phyloP scores from a whole-genome alignment of 2,113 vertebrate species.

The Rhinopithecus roxellana region DNA sequence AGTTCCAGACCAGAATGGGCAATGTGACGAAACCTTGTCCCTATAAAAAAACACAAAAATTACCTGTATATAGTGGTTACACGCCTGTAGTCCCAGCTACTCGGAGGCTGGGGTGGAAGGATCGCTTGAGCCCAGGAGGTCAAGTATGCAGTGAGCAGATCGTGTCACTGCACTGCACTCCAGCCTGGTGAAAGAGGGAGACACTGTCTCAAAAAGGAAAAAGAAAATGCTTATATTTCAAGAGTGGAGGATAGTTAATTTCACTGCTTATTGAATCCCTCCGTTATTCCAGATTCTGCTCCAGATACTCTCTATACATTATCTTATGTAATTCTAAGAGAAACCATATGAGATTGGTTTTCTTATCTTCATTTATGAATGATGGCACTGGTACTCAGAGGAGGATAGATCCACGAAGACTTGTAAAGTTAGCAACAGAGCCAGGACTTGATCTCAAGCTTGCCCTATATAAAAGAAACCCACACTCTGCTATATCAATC shows the following conservation, averaged over 20 bases:
- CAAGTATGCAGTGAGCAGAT: too few relatives aligned
- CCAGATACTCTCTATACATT: neutral
- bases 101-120: too few relatives aligned
- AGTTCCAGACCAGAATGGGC: too few relatives aligned
- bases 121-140: too few relatives aligned
- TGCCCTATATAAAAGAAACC: neutral
- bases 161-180: too few relatives aligned
- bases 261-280: neutral
- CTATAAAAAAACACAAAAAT: too few relatives aligned
- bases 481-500: neutral
- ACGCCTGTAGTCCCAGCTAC: too few relatives aligned
- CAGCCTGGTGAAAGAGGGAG: too few relatives aligned
- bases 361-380: neutral
- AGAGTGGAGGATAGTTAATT: neutral
- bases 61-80: too few relatives aligned
- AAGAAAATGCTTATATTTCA: neutral
- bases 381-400: neutral
- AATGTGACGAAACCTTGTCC: too few relatives aligned
- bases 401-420: neutral
- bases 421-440: neutral
- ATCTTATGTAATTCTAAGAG: neutral
- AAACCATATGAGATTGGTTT: neutral
- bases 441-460: neutral
- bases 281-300: neutral
- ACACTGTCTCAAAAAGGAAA: too few relatives aligned